phyloP scores from a whole-genome alignment of 2,113 vertebrate genomes.

The Cricetomys ansorgei region DNA sequence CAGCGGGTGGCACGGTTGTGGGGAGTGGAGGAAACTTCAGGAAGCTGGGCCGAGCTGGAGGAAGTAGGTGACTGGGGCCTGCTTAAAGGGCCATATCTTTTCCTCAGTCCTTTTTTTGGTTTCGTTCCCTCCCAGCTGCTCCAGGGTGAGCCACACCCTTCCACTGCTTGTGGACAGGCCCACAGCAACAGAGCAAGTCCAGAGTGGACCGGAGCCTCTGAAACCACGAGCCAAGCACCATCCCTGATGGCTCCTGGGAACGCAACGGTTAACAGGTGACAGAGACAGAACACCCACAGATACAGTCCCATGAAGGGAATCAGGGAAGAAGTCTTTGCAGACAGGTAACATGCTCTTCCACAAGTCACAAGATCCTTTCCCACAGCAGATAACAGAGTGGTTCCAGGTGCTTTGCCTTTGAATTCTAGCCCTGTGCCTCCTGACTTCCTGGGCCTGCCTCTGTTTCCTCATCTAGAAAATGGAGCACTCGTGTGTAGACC shows the following conservation, averaged over 20 bases:
- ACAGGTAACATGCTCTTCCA: no score
- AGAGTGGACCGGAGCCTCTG: not conserved
- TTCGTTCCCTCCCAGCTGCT: not conserved
- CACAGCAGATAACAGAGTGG: accelerated
- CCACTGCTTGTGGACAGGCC: no score
- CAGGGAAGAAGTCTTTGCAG: not conserved
- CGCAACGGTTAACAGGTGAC: no score
- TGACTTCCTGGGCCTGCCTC: not conserved
- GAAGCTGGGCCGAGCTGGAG: not conserved
- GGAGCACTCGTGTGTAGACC: accelerated
- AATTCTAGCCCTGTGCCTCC: not conserved
- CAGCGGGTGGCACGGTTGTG: not conserved
- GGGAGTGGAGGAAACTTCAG: not conserved
- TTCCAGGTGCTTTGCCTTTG: not conserved
- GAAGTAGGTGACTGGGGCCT: not conserved
- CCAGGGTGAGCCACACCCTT: not conserved
- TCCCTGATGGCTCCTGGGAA: not conserved
- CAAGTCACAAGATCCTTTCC: not conserved
- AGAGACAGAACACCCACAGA: no score
- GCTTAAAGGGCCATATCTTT: not conserved
- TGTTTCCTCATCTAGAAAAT: not conserved
- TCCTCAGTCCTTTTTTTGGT: not conserved
- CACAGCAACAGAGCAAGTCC: not conserved
- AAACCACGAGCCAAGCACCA: not conserved
- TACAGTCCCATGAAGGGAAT: no score